Evolutionary conservation across 2,797 vertebrate genomes (phyloP).

Genomic region (Paramormyrops hopkinsi): DNA sequence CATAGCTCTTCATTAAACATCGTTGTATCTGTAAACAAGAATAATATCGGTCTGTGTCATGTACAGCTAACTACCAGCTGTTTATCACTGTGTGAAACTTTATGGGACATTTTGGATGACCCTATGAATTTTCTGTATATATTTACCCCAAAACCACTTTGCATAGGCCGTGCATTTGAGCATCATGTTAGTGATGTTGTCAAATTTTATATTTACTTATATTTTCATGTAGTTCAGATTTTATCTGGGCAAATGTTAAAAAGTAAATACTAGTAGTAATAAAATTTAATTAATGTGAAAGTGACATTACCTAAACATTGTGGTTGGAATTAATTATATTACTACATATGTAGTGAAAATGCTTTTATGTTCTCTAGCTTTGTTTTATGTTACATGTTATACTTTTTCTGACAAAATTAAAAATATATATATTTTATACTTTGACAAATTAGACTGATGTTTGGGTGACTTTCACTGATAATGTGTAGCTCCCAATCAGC

Average conservation of each 20-base stretch:
- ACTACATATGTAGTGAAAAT: not conserved
- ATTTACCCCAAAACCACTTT: not conserved
- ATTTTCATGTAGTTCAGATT: not conserved
- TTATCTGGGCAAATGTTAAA: not conserved
- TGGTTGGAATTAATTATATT: not conserved
- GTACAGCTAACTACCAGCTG: not conserved
- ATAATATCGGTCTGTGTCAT: not conserved
- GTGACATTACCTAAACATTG: not conserved
- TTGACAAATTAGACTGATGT: not conserved
- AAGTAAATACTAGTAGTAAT: not conserved
- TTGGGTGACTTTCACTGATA: not conserved
- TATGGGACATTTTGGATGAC: not conserved
- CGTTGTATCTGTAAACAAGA: not conserved
- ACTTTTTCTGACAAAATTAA: not conserved
- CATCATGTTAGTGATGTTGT: not conserved
- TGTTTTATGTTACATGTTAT: not conserved
- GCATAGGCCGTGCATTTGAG: not conserved
- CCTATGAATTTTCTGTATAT: not conserved
- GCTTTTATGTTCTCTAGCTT: not conserved
- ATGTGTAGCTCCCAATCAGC: not conserved
- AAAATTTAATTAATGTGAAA: not conserved
- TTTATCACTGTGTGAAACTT: not conserved
- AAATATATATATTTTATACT: not conserved
- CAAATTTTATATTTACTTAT: not conserved
- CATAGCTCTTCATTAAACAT: not conserved